Conservation (phyloP, 2,888 invertebrate species). For the Calliphora vomitoria region DNA sequence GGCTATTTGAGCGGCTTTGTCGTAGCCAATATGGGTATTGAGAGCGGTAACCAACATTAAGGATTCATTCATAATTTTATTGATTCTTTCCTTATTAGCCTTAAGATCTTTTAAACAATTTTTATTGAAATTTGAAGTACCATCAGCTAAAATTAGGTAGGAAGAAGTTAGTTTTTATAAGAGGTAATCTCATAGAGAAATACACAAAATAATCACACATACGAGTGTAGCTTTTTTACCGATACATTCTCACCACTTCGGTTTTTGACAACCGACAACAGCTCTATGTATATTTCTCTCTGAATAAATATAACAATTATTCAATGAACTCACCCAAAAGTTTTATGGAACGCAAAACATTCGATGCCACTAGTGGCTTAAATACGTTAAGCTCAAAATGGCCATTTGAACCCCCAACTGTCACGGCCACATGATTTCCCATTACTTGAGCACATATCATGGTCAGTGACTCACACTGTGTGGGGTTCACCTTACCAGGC, state of each 20-base stretch:
- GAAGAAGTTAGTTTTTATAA: not conserved
- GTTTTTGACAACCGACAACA: too few relatives aligned
- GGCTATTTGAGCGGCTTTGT: constrained; percentile 97
- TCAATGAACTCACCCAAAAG: constrained; percentile 88
- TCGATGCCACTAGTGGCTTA: constrained; percentile 97
- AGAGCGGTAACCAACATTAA: constrained; percentile 98
- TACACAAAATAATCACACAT: too few relatives aligned
- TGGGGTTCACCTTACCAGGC: constrained; percentile 99
- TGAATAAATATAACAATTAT: not conserved
- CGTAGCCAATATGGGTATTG: constrained; percentile 98
- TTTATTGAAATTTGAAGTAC: constrained; percentile 91
- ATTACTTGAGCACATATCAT: constrained; percentile 98
- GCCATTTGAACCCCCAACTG: constrained; percentile 96
- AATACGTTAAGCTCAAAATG: constrained; percentile 99
- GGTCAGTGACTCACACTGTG: constrained; percentile 98
- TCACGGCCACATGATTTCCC: constrained; percentile 98
- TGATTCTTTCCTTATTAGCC: constrained; percentile 90
- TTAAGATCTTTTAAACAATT: constrained; percentile 94
- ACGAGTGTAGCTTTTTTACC: too few relatives aligned
- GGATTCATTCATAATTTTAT: constrained; percentile 93
- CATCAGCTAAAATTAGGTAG: constrained; percentile 86
- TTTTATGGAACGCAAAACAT: constrained; percentile 94
- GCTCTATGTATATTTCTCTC: too few relatives aligned
- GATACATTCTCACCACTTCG: too few relatives aligned
- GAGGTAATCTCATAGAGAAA: too few relatives aligned